A percentile compares a stretch with the other conserved stretches of the same genome.
Evolutionary conservation across 1,140 invertebrate species (phyloP).

Genomic region (Theocolax elegans): DNA sequence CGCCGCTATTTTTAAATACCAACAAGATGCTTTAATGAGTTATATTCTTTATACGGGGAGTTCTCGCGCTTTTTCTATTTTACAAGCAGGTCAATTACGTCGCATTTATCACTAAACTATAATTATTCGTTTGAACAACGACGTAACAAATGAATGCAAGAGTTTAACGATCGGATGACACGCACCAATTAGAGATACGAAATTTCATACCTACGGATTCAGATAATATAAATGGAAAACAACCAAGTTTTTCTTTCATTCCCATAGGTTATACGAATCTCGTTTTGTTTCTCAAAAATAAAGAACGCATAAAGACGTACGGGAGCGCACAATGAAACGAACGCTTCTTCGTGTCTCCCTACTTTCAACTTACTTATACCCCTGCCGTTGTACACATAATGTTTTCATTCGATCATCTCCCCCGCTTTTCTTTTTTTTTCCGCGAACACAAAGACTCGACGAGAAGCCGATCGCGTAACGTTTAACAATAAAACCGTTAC

Average conservation of each 20-base stretch:
- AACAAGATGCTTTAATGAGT: constrained; percentile 1
- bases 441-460: constrained; percentile 11
- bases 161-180: no score
- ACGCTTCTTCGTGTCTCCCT: constrained; percentile 12
- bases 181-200: no score
- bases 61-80: background rate
- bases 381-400: background rate
- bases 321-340: background rate
- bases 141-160: no score
- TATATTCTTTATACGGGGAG: constrained; percentile 7
- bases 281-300: constrained; percentile 18
- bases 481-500: constrained; percentile 32
- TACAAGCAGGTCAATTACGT: background rate
- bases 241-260: no score
- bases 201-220: no score
- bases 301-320: background rate
- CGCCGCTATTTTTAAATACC: background rate
- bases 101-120: no score
- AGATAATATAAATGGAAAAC: no score
- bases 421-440: constrained; percentile 24
- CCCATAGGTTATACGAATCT: no score
- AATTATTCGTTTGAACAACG: no score
- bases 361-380: constrained; percentile 16
- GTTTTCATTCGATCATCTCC: constrained; percentile 39
- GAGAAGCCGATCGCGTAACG: constrained; percentile 41